Evolutionary conservation across 2,797 vertebrate genomes (phyloP).

Genomic region (Crocodylus rhombifer): DNA sequence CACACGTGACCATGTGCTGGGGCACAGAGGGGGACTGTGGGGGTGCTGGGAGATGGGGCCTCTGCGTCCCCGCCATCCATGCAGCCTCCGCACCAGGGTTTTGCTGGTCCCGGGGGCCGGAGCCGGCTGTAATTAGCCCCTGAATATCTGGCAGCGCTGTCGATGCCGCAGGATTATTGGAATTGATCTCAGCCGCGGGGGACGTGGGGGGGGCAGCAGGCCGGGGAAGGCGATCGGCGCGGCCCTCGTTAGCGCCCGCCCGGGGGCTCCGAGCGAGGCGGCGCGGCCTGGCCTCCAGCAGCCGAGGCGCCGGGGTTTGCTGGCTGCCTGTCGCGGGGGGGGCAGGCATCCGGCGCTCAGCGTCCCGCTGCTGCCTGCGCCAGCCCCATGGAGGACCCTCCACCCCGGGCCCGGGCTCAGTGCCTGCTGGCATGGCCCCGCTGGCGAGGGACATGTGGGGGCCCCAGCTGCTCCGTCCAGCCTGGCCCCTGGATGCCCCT

Average conservation of each 20-base stretch:
- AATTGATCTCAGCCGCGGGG: conserved; percentile 80
- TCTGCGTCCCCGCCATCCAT: background rate
- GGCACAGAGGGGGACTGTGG: background rate
- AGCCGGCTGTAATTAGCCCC: conserved; percentile 69
- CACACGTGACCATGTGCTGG: background rate
- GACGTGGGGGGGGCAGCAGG: background rate
- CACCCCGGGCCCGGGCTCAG: too few species aligned
- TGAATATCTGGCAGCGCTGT: conserved; percentile 58
- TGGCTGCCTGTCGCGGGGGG: background rate
- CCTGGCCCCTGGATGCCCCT: background rate
- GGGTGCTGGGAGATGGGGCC: background rate
- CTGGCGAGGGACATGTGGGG: too few species aligned
- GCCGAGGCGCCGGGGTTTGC: background rate
- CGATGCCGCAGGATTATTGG: conserved; percentile 83
- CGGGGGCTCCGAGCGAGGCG: background rate
- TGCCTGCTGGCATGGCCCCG: too few species aligned
- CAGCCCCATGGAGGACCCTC: too few species aligned
- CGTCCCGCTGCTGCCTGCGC: too few species aligned
- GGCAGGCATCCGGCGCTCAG: too few species aligned
- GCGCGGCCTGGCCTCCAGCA: background rate
- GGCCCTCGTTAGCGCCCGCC: accelerated
- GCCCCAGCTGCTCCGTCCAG: too few species aligned
- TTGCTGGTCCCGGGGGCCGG: background rate
- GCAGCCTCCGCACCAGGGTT: too few species aligned
- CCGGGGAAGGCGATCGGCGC: background rate